Percentiles rank a stretch among this genome's conserved stretches.
phyloP scores from a whole-genome alignment of 2,113 vertebrate genomes.

The Manacus vitellinus region DNA sequence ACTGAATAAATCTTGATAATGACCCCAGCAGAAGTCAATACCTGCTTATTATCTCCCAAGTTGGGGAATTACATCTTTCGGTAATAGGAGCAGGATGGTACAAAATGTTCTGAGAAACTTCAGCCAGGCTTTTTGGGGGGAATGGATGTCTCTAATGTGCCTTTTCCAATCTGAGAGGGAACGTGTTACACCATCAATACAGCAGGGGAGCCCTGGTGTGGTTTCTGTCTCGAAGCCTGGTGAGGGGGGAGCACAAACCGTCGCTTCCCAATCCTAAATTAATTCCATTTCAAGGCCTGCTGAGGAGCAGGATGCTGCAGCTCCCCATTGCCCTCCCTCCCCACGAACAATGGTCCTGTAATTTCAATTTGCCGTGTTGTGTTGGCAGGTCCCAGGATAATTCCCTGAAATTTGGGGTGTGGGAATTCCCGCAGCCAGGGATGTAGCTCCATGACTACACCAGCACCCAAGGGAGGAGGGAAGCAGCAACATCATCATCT shows the following conservation, averaged over 20 bases:
- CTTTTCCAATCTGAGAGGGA: neutral
- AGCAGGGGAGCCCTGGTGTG: neutral
- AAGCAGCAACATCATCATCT: neutral
- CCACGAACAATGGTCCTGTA: neutral
- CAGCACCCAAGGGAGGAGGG: neutral
- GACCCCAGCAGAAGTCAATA: slow-evolving; percentile 78
- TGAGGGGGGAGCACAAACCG: fast-evolving
- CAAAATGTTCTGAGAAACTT: slow-evolving; percentile 42
- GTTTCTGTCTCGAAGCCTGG: neutral
- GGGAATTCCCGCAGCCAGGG: neutral
- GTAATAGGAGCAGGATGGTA: slow-evolving; percentile 57
- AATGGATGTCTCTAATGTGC: neutral
- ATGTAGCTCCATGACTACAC: fast-evolving
- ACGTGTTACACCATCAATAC: neutral
- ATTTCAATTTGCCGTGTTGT: neutral
- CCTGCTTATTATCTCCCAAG: slow-evolving; percentile 77
- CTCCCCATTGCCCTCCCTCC: neutral
- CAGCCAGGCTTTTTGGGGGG: neutral
- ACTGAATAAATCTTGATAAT: slow-evolving; percentile 84
- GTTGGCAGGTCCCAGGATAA: neutral
- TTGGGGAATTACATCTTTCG: slow-evolving; percentile 72
- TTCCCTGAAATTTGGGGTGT: neutral
- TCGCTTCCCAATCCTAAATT: neutral
- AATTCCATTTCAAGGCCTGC: neutral
- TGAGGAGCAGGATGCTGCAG: neutral